Conservation (phyloP, 2,888 invertebrate genomes). For the Diloba caeruleocephala region DNA sequence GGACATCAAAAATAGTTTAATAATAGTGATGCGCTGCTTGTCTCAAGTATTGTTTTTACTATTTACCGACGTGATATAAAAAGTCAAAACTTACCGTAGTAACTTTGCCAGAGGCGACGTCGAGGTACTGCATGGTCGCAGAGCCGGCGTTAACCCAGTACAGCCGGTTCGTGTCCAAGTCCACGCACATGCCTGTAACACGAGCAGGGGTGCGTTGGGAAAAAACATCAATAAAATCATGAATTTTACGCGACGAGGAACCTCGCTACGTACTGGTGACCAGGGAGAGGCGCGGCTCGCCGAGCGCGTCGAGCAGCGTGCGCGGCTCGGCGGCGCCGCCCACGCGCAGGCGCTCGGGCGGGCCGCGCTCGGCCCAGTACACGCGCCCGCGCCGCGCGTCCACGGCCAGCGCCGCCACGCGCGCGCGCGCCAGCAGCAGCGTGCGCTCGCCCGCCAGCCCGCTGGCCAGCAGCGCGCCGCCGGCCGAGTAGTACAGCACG, state of each 20-base stretch:
- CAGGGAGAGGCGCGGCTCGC: constrained; percentile 68
- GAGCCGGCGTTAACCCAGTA: constrained; percentile 90
- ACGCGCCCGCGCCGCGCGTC: constrained; percentile 90
- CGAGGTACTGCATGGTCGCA: constrained; percentile 89
- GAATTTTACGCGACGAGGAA: too few relatives aligned
- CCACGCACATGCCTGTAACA: constrained; percentile 89
- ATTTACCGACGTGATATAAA: too few relatives aligned
- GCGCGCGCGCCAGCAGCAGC: constrained; percentile 88
- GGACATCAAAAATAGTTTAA: too few relatives aligned
- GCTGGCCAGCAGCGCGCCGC: constrained; percentile 90
- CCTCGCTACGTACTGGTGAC: constrained; percentile 67
- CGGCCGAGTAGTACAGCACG: constrained; percentile 92
- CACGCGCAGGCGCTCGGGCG: constrained; percentile 85
- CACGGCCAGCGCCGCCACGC: constrained; percentile 91
- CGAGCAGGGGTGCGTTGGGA: too few relatives aligned
- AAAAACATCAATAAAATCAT: too few relatives aligned
- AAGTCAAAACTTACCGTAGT: constrained; percentile 61
- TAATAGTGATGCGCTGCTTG: too few relatives aligned
- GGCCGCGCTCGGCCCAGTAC: constrained; percentile 88
- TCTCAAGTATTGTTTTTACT: too few relatives aligned
- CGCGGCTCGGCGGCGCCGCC: constrained; percentile 91
- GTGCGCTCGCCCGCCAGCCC: constrained; percentile 93
- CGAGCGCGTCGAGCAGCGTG: constrained; percentile 59
- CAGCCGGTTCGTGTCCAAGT: constrained; percentile 88
- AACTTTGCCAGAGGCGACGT: constrained; percentile 77